A percentile compares a stretch with the other conserved stretches of the same genome.
These are phyloP conservation scores for Caerostris darwini DNA, from an alignment of 1,140 invertebrate genomes.

Conservation along the genomic window DNA sequence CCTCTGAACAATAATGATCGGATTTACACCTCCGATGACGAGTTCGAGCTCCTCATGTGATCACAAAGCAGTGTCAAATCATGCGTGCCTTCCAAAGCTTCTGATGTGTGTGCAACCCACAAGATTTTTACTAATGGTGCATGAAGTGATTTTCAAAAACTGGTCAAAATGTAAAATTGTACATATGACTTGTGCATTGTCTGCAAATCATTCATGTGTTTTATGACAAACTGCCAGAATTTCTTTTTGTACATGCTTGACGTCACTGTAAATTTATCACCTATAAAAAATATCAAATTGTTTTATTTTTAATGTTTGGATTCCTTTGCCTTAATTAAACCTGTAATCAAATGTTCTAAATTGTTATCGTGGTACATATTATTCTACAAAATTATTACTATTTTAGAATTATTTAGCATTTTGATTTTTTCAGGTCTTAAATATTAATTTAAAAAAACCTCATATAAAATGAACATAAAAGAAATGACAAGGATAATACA, in stretches of 20 bases:
- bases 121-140: background rate
- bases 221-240: background rate
- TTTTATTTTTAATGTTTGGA: too few species aligned
- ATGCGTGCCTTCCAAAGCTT: slow-evolving; percentile 47
- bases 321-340: too few species aligned
- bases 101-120: background rate
- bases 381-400: too few species aligned
- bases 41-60: slow-evolving; percentile 66
- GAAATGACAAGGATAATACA: too few species aligned
- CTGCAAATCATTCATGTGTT: background rate
- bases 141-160: background rate
- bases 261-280: slow-evolving; percentile 7
- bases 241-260: slow-evolving; percentile 8
- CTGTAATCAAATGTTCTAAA: too few species aligned
- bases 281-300: background rate
- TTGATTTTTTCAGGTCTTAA: too few species aligned
- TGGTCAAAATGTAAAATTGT: background rate
- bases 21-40: slow-evolving; percentile 70
- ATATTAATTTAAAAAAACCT: too few species aligned
- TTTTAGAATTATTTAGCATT: too few species aligned
- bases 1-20: slow-evolving; percentile 29
- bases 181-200: background rate
- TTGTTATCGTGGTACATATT: too few species aligned
- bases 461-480: too few species aligned
- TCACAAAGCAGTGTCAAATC: background rate